Conservation (phyloP, 2,888 invertebrate genomes). For the Mayetiola destructor region DNA sequence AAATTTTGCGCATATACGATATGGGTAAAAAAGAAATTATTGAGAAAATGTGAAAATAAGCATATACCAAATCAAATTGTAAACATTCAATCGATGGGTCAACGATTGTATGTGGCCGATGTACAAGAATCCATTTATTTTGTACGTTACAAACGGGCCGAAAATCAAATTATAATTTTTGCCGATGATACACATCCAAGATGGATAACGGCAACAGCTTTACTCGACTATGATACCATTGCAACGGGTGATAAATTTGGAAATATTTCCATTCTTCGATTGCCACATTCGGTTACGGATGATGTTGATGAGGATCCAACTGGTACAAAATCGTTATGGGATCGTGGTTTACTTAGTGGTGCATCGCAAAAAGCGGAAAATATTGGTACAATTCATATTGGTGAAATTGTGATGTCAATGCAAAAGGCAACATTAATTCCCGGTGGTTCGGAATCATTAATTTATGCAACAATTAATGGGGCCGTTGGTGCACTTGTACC, state of each 20-base stretch:
- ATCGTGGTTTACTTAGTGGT: constrained; percentile 81
- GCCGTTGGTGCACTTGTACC: constrained; percentile 86
- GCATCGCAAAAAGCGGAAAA: constrained; percentile 96
- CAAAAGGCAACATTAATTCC: constrained; percentile 93
- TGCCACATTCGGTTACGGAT: constrained; percentile 84
- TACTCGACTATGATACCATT: constrained; percentile 92
- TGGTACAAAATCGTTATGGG: constrained; percentile 95
- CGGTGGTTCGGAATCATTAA: constrained; percentile 89
- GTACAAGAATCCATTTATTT: constrained; percentile 95
- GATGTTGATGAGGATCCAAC: constrained; percentile 99
- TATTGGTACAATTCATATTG: constrained; percentile 85
- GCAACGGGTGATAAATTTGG: constrained; percentile 98
- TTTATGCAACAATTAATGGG: constrained; percentile 92
- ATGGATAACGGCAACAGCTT: constrained; percentile 84
- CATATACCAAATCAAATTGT: constrained; percentile 93
- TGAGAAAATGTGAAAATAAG: constrained; percentile 94
- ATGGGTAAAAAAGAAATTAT: constrained; percentile 86
- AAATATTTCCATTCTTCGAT: constrained; percentile 76
- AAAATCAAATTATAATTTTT: constrained; percentile 95
- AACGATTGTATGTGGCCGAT: constrained; percentile 87
- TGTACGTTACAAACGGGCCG: constrained; percentile 82
- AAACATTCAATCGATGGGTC: constrained; percentile 85
- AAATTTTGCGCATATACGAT: constrained; percentile 86
- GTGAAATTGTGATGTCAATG: constrained; percentile 89
- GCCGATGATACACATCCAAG: constrained; percentile 96